Evolutionary conservation across 1,140 invertebrate genomes (phyloP).

Genomic region (Babylonia areolata): DNA sequence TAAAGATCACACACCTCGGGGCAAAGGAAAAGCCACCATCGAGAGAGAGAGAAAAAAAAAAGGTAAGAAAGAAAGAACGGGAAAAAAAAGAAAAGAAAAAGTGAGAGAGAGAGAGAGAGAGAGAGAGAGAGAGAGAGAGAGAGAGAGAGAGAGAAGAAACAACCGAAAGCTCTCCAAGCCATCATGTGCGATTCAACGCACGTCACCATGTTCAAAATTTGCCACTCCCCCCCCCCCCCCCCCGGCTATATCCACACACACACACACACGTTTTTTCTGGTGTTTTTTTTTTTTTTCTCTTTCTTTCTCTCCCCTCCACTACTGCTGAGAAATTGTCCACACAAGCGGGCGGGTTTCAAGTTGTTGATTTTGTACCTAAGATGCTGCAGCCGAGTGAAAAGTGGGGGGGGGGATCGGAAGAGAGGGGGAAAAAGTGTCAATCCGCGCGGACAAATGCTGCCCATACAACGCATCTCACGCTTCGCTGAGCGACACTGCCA

Average conservation of each 20-base stretch:
- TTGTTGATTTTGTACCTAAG: conserved; percentile 12
- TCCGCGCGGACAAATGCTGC: neutral
- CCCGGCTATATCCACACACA: too few species aligned
- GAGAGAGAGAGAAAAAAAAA: too few species aligned
- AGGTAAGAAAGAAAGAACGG: too few species aligned
- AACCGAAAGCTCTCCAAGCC: neutral
- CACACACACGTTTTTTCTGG: too few species aligned
- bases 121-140: too few species aligned
- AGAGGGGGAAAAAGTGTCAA: neutral
- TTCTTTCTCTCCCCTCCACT: neutral
- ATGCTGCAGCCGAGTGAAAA: neutral
- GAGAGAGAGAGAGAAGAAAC: too few species aligned
- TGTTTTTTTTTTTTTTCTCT: too few species aligned
- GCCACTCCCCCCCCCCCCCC: neutral
- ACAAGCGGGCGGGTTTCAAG: neutral
- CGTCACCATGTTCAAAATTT: neutral
- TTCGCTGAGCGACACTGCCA: neutral
- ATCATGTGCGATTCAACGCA: neutral
- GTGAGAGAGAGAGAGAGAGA: too few species aligned
- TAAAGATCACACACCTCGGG: neutral
- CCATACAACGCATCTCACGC: conserved; percentile 1
- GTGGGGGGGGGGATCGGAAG: too few species aligned
- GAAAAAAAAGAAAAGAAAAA: too few species aligned
- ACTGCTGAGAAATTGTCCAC: neutral
- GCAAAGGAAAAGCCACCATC: neutral